phyloP scores from a whole-genome alignment of 30 jellyfish, hydroid and myxozoan genomes.

The Pseudorhiza aurosa region DNA sequence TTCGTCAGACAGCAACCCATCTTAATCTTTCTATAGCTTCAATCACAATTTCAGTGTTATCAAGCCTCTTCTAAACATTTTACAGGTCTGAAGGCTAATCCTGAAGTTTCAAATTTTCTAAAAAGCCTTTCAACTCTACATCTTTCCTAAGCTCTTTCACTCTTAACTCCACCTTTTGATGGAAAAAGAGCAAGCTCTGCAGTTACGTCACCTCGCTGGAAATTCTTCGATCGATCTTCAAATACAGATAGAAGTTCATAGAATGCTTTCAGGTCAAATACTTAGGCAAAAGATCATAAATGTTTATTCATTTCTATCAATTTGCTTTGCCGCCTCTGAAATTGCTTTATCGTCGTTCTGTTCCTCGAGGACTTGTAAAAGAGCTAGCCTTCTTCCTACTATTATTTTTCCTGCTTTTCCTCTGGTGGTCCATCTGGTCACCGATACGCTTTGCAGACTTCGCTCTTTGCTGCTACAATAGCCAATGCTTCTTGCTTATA shows the following conservation, averaged over 20 bases:
- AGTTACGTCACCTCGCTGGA: conserved; percentile 20
- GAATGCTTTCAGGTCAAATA: background rate
- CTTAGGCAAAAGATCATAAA: conserved; percentile 4
- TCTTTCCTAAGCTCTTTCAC: background rate
- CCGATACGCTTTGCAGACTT: conserved; percentile 11
- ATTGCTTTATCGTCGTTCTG: conserved; percentile 12
- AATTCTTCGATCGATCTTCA: conserved; percentile 27
- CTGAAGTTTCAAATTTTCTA: background rate
- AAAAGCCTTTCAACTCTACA: background rate
- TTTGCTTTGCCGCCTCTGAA: conserved; percentile 11
- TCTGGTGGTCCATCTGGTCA: conserved; percentile 26
- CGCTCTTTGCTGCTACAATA: background rate
- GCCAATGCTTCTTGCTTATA: too few relatives aligned
- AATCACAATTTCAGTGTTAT: conserved; percentile 2
- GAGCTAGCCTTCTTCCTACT: conserved; percentile 17
- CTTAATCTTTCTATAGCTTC: conserved; percentile 28
- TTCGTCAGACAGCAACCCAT: conserved; percentile 11
- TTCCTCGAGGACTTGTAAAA: background rate
- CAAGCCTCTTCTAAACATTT: conserved; percentile 11
- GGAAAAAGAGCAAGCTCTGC: conserved; percentile 19
- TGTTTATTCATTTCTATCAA: background rate
- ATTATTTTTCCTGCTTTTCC: too few relatives aligned
- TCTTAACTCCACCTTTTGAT: background rate
- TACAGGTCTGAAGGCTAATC: conserved; percentile 21
- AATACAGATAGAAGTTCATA: conserved; percentile 6